Evolutionary conservation across 2,113 vertebrate species (phyloP).

Genomic region (Panurus biarmicus): DNA sequence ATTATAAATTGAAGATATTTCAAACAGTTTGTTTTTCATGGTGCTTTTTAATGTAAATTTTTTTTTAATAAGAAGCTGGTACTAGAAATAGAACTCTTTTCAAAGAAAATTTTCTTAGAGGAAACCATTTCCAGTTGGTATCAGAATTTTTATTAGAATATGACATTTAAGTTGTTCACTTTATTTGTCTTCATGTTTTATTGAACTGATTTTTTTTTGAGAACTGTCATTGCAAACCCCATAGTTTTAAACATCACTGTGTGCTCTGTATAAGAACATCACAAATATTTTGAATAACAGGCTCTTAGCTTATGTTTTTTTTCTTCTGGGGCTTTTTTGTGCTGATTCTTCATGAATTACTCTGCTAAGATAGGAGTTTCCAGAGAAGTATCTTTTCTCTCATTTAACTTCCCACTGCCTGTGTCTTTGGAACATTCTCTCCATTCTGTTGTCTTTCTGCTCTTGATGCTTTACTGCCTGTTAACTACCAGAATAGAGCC

Average conservation of each 20-base stretch:
- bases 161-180: fast-evolving
- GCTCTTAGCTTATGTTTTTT: not conserved
- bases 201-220: not conserved
- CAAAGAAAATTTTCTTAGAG: not conserved
- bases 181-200: not conserved
- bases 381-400: not conserved
- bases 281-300: not conserved
- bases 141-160: not conserved
- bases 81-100: not conserved
- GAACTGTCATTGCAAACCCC: not conserved
- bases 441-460: not conserved
- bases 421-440: not conserved
- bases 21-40: not conserved
- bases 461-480: not conserved
- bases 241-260: not conserved
- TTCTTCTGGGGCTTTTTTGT: not conserved
- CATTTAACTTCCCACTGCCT: not conserved
- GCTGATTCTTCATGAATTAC: not conserved
- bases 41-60: not conserved
- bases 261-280: not conserved
- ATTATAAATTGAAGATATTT: not conserved
- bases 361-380: not conserved
- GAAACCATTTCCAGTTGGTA: not conserved
- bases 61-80: not conserved
- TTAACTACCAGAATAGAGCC: not conserved